These are phyloP conservation scores for Cantharis rufa DNA, from an alignment of 2,888 invertebrate species.

Conservation along the genomic window DNA sequence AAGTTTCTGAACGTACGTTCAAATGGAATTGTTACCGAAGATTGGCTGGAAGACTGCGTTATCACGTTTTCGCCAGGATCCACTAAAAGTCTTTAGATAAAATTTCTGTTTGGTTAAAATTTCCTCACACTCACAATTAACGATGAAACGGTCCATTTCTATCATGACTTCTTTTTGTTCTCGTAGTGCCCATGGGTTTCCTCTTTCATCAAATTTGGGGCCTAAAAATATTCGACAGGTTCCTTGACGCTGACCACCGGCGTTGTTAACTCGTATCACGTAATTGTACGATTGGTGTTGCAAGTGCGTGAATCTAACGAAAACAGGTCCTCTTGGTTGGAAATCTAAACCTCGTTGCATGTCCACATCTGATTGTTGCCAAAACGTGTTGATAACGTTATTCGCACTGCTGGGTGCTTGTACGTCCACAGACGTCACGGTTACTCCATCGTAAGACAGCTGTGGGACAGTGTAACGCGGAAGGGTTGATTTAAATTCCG, in stretches of 20 bases:
- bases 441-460: slow-evolving; percentile 65
- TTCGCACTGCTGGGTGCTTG: slow-evolving; percentile 44
- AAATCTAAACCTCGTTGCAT: slow-evolving; percentile 79
- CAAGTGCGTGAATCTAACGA: slow-evolving; percentile 73
- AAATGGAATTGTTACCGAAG: slow-evolving; percentile 79
- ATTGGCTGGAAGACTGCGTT: slow-evolving; percentile 66
- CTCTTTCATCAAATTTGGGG: slow-evolving; percentile 66
- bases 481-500: slow-evolving; percentile 70
- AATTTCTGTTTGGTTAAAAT: not conserved
- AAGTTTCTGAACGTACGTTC: slow-evolving; percentile 76
- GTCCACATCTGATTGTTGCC: slow-evolving; percentile 76
- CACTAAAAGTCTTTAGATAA: slow-evolving; percentile 54
- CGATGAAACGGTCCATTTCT: slow-evolving; percentile 74
- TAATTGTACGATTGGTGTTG: slow-evolving; percentile 72
- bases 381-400: slow-evolving; percentile 68
- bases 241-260: slow-evolving; percentile 57
- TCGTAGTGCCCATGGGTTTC: slow-evolving; percentile 64
- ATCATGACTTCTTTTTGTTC: slow-evolving; percentile 70
- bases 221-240: slow-evolving; percentile 71
- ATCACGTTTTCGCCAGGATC: slow-evolving; percentile 68
- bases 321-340: slow-evolving; percentile 70
- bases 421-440: slow-evolving; percentile 62
- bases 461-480: slow-evolving; percentile 63
- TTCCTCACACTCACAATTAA: slow-evolving; percentile 60
- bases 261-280: slow-evolving; percentile 64